Evolutionary conservation across 2,888 invertebrate species (phyloP).

Genomic region (Xestia c-nigrum): DNA sequence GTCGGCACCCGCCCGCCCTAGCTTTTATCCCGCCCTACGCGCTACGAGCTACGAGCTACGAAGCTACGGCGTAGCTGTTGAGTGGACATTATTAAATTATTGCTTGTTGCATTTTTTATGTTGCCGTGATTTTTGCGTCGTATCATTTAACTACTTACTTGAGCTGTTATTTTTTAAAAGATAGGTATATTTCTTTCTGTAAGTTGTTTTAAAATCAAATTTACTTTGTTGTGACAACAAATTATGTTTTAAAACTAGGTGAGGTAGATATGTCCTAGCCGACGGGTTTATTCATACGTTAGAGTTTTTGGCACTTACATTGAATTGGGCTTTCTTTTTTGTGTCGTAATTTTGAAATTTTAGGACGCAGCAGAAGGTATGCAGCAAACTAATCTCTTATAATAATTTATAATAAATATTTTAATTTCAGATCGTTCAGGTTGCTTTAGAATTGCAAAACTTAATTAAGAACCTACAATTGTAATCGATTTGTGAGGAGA

Average conservation of each 20-base stretch:
- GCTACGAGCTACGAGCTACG: conserved; percentile 40
- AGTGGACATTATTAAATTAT: conserved; percentile 3
- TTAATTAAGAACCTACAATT: background rate
- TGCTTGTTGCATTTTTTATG: conserved; percentile 24
- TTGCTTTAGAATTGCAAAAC: background rate
- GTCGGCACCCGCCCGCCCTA: conserved; percentile 21
- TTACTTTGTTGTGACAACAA: background rate
- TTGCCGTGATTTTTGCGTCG: background rate
- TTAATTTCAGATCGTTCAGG: background rate
- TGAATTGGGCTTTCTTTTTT: background rate
- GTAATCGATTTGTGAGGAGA: background rate
- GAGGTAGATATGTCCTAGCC: background rate
- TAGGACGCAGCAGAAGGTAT: background rate
- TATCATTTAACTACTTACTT: background rate
- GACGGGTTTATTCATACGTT: background rate
- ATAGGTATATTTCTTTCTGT: background rate
- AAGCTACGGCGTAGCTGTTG: conserved; percentile 17
- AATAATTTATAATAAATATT: too few relatives aligned
- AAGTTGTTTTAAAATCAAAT: background rate
- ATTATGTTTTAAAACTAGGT: background rate
- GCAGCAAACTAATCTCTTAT: background rate
- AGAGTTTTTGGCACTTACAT: background rate
- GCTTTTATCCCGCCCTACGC: conserved; percentile 33
- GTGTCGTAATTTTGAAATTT: background rate
- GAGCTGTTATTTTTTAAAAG: background rate